Conservation (phyloP, 2,888 invertebrate genomes). For the Ectobius pallidus region DNA sequence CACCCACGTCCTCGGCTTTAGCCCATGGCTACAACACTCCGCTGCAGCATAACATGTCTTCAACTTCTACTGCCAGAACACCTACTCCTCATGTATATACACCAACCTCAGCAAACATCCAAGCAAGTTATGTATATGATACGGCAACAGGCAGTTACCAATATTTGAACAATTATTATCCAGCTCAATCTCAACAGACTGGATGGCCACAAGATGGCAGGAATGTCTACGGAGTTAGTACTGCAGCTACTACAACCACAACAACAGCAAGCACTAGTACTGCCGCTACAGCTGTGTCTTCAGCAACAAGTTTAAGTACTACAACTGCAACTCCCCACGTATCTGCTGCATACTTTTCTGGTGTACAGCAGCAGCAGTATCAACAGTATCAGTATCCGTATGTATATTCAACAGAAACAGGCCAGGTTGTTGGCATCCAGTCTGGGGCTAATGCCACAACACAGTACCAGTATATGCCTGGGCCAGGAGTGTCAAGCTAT, state of each 20-base stretch:
- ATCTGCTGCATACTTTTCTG: background rate
- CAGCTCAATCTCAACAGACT: background rate
- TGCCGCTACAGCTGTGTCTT: background rate
- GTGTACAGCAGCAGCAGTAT: background rate
- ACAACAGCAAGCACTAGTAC: too few relatives aligned
- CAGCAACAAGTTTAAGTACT: background rate
- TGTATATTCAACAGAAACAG: background rate
- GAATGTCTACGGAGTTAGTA: background rate
- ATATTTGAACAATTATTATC: background rate
- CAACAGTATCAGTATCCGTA: background rate
- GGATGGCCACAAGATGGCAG: too few relatives aligned
- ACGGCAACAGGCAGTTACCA: background rate
- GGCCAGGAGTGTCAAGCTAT: conserved; percentile 49
- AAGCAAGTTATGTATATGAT: background rate
- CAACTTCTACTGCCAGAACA: background rate
- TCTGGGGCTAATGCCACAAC: conserved; percentile 8
- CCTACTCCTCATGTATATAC: background rate
- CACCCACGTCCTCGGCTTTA: background rate
- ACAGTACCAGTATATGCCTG: conserved; percentile 37
- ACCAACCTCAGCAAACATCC: background rate
- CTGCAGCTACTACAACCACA: background rate
- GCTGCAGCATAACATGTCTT: background rate
- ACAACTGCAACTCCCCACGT: too few relatives aligned
- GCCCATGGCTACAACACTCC: background rate
- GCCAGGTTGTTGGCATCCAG: too few relatives aligned